These are phyloP conservation scores for Coryphaenoides rupestris DNA, from an alignment of 2,113 vertebrate species.

Conservation along the genomic window DNA sequence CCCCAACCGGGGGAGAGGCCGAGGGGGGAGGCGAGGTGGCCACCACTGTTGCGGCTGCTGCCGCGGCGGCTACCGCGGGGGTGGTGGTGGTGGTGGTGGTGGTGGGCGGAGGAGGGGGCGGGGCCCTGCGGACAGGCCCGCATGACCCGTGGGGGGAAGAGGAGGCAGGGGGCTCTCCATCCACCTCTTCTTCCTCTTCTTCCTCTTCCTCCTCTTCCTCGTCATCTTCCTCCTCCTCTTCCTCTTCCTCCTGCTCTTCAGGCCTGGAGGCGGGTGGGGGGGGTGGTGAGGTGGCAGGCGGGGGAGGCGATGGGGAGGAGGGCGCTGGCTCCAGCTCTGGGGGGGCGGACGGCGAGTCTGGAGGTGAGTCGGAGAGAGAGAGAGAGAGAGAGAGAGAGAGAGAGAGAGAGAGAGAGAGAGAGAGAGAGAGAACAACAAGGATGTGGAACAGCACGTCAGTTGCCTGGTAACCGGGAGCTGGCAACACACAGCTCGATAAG, in stretches of 20 bases:
- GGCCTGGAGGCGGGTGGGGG: slow-evolving; percentile 42
- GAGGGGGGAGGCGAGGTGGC: slow-evolving; percentile 43
- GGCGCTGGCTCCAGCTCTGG: slow-evolving; percentile 27
- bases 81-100: slow-evolving; percentile 28
- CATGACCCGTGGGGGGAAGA: neutral
- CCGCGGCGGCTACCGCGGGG: slow-evolving; percentile 34
- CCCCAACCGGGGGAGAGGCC: slow-evolving; percentile 43
- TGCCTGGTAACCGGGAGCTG: neutral
- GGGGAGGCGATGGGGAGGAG: slow-evolving; percentile 40
- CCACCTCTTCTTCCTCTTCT: slow-evolving; percentile 13
- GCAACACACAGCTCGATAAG: neutral
- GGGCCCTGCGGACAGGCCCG: neutral
- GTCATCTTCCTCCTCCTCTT: slow-evolving; percentile 26
- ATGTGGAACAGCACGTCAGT: neutral
- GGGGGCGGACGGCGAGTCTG: slow-evolving; percentile 56
- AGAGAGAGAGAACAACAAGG: neutral
- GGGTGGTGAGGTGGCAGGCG: slow-evolving; percentile 45
- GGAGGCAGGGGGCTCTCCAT: slow-evolving; percentile 2
- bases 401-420: no score
- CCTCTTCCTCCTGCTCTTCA: slow-evolving; percentile 6
- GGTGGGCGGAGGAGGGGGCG: neutral
- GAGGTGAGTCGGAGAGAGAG: neutral
- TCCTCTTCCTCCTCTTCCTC: slow-evolving; percentile 14
- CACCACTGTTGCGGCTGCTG: slow-evolving; percentile 6
- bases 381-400: no score